Base-by-base conservation (phyloP, 1,140 invertebrate genomes). In the Microplitis demolitor region DNA sequence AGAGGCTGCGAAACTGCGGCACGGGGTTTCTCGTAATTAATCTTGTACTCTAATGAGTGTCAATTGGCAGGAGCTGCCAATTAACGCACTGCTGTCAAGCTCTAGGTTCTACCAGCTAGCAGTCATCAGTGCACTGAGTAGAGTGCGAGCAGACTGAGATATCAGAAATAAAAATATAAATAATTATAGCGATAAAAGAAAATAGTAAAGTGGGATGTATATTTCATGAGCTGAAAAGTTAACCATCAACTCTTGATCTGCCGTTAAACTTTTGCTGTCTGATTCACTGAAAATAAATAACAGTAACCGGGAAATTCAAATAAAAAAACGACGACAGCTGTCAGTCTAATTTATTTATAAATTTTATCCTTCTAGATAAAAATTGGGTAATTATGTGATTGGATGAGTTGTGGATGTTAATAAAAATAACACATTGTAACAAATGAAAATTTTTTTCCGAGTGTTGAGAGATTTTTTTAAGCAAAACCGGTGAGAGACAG, bases 1-100 rank as follows among this genome's bases (percentile, higher is more conserved):
- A 45, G 61, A 37, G 24, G 67, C 53, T 16, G 4, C 39, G 56
- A 35, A 11, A 53, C 45, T 53, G 62, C 35, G 6, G 64, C 16
- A 58, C 56, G 37, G 56, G 24, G 39, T 45, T n/a, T 76, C 62
- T 76, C 78, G 79, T 82, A 84, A 84, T 84, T 84, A 84, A 83
- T 84, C 81, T 84, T 84, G 79, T 78, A 79, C 80, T 82, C 80
- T 84, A 84, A 83, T 83, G 83, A 83, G 81, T 84, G 83, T 82
- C 81, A 84, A 84, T 83, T 84, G 81, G 79, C 79, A 83, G 79
- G 78, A 83, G 80, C 81, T 84, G 80, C 83, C 83, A 84, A 84
- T 84, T 84, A 84, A 83, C 81, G 80, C 78, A 84, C 78, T 72
- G 76, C 77, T 79, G 76, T 72, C 71, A 78, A 75, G 72, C 68